Evolutionary conservation across 2,113 vertebrate species (phyloP).

Genomic region (Amazona vittata): DNA sequence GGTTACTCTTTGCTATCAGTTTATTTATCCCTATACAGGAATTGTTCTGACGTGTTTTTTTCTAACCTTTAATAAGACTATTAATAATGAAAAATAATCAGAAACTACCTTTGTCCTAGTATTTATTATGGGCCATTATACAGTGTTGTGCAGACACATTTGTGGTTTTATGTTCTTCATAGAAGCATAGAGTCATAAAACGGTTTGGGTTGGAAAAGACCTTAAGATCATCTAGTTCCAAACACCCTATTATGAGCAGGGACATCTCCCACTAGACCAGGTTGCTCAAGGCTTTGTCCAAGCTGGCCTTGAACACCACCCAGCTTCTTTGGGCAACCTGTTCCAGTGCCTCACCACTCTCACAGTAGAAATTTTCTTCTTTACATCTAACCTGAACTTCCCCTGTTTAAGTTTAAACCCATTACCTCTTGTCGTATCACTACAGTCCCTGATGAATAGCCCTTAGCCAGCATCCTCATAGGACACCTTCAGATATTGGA

Average conservation of each 20-base stretch:
- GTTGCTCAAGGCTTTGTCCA: not conserved
- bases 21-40: not conserved
- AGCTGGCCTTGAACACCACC: not conserved
- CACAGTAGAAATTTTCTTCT: not conserved
- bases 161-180: not conserved
- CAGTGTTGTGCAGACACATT: not conserved
- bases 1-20: not conserved
- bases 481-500: not conserved
- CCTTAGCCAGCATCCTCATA: not conserved
- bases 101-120: not conserved
- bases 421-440: not conserved
- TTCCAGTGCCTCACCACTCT: not conserved
- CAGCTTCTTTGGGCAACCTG: not conserved
- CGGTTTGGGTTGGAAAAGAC: not conserved
- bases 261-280: not conserved
- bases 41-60: not conserved
- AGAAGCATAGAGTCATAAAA: not conserved
- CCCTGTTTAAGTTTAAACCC: not conserved
- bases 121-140: not conserved
- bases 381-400: not conserved
- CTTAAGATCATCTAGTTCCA: not conserved
- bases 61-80: not conserved
- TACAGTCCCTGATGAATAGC: not conserved
- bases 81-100: slow-evolving; percentile 8
- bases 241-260: not conserved